Percentiles rank a stretch among this genome's conserved stretches.
phyloP scores from a whole-genome alignment of 2,797 vertebrate genomes.

The Channa striata region DNA sequence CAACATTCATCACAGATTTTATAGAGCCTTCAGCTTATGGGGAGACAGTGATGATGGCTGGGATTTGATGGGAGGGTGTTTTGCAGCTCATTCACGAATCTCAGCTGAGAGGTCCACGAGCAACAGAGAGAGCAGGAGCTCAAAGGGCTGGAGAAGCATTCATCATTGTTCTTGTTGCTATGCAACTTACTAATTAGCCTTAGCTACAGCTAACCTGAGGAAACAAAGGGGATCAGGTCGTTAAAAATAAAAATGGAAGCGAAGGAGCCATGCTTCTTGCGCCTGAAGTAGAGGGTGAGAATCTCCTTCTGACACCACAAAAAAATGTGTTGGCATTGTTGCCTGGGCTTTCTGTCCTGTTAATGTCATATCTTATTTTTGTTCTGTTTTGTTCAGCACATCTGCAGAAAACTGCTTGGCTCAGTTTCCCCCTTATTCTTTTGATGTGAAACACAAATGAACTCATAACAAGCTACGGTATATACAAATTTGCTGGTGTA shows the following conservation, averaged over 20 bases:
- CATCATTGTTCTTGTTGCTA: constrained; percentile 73
- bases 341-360: neutral
- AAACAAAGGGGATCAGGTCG: constrained; percentile 56
- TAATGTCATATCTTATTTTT: neutral
- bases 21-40: constrained; percentile 1
- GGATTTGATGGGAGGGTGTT: constrained; percentile 24
- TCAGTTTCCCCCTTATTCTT: neutral
- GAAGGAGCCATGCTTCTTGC: constrained; percentile 36
- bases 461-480: neutral
- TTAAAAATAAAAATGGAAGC: constrained; percentile 54
- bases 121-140: constrained; percentile 46
- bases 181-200: constrained; percentile 68
- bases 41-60: constrained; percentile 21
- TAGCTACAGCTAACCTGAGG: constrained; percentile 53
- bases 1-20: constrained; percentile 44
- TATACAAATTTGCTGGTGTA: neutral
- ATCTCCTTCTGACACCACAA: neutral
- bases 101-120: constrained; percentile 33
- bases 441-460: neutral
- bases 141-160: constrained; percentile 48
- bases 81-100: constrained; percentile 27
- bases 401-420: neutral
- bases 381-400: neutral
- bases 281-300: constrained; percentile 21
- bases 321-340: neutral